These are phyloP conservation scores for Buceros bicornis DNA, from an alignment of 2,797 vertebrate genomes.

Conservation along the genomic window DNA sequence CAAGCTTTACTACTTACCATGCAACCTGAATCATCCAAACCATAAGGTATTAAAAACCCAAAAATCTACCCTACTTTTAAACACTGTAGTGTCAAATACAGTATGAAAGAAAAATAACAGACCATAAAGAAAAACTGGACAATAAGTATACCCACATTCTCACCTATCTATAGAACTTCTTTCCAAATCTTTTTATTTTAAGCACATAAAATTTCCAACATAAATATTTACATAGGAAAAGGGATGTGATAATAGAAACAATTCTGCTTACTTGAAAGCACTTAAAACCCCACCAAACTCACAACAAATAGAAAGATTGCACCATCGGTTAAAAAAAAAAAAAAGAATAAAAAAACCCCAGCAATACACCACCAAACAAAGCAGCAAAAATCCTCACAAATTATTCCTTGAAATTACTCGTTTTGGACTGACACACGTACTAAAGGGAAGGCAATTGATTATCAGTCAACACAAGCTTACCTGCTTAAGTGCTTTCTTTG, in stretches of 20 bases:
- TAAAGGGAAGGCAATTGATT: not conserved
- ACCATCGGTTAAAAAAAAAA: accelerated
- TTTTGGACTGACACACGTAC: not conserved
- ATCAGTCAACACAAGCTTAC: conserved; percentile 72
- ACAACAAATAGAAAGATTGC: not conserved
- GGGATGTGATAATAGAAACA: not conserved
- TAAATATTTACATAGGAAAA: not conserved
- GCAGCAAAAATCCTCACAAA: not conserved
- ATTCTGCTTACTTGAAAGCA: not conserved
- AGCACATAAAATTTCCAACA: not conserved
- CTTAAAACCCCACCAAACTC: not conserved
- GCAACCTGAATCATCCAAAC: not conserved
- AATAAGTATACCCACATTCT: not conserved
- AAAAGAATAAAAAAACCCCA: not conserved
- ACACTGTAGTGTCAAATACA: not conserved
- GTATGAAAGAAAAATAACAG: not conserved
- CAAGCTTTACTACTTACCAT: not conserved
- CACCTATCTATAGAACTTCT: not conserved
- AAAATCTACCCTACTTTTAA: not conserved
- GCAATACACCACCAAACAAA: not conserved
- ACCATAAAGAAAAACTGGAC: not conserved
- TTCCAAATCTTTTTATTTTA: not conserved
- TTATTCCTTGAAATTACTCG: not conserved
- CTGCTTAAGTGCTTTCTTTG: conserved; percentile 90
- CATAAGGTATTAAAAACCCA: not conserved